phyloP scores from a whole-genome alignment of 2,888 invertebrate species.

The Agrochola lychnidis region DNA sequence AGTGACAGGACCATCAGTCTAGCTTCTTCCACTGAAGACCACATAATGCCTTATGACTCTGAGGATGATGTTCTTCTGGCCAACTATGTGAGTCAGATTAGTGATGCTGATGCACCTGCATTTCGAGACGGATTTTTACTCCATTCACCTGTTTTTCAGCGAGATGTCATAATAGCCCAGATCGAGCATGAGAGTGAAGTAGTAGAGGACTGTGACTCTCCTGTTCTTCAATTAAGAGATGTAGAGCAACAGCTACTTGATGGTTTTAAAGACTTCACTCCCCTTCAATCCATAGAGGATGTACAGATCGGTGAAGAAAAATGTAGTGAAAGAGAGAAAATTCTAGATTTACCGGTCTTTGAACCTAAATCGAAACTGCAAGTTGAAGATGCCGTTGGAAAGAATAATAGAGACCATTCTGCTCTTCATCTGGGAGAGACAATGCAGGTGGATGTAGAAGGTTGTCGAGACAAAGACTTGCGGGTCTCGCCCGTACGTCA shows the following conservation, averaged over 20 bases:
- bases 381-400: background rate
- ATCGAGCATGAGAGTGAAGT: no score
- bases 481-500: conserved; percentile 1
- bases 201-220: no score
- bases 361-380: no score
- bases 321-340: conserved; percentile 4
- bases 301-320: conserved; percentile 14
- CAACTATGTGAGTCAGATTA: conserved; percentile 17
- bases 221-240: no score
- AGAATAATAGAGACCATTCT: conserved; percentile 4
- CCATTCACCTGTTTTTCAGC: no score
- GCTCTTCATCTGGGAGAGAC: background rate
- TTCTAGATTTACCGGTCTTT: background rate
- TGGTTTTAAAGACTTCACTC: conserved; percentile 5
- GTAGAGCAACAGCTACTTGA: no score
- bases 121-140: no score
- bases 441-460: conserved; percentile 12
- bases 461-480: conserved; percentile 11
- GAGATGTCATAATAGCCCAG: no score
- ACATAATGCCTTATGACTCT: conserved; percentile 18
- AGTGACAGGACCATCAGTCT: conserved; percentile 9
- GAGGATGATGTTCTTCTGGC: conserved; percentile 14
- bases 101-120: no score
- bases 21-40: conserved; percentile 39
- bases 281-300: conserved; percentile 7